Evolutionary conservation across 1,140 invertebrate genomes (phyloP).

Genomic region (Penaeus indicus): DNA sequence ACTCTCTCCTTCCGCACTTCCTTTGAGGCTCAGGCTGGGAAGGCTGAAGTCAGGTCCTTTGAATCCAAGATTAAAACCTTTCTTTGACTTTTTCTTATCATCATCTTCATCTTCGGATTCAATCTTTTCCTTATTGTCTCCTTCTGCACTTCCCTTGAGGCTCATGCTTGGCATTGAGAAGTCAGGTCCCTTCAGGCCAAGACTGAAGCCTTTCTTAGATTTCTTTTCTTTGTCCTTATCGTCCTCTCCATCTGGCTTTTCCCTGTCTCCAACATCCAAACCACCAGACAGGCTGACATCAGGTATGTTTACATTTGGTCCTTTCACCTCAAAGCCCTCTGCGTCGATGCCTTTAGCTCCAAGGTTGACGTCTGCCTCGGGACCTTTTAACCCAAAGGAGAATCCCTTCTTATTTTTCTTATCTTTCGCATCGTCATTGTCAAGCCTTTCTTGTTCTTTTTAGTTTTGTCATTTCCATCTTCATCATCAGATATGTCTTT

Average conservation of each 20-base stretch:
- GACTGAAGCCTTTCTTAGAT: too few species aligned
- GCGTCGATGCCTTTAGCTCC: background rate
- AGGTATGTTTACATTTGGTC: conserved; percentile 18
- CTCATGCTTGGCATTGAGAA: conserved; percentile 19
- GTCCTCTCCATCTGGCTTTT: too few species aligned
- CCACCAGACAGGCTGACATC: too few species aligned
- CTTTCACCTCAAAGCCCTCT: conserved; percentile 13
- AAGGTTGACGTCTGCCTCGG: too few species aligned
- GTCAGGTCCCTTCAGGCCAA: conserved; percentile 31
- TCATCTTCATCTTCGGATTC: background rate
- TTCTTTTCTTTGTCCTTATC: too few species aligned
- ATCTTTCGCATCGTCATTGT: too few species aligned
- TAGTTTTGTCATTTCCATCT: conserved; percentile 4
- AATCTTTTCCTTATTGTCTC: background rate
- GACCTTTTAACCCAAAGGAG: too few species aligned
- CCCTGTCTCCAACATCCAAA: too few species aligned
- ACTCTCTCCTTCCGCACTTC: background rate
- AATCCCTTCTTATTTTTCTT: too few species aligned
- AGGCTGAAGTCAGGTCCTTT: conserved; percentile 19
- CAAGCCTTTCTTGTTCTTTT: background rate
- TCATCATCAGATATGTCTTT: too few species aligned
- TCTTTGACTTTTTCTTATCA: conserved; percentile 16
- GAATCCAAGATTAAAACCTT: conserved; percentile 33
- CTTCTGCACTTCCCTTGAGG: conserved; percentile 6
- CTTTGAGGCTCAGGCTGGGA: conserved; percentile 18